These are phyloP conservation scores for Amazona finschi DNA, from an alignment of 2,797 vertebrate genomes.

Conservation along the genomic window DNA sequence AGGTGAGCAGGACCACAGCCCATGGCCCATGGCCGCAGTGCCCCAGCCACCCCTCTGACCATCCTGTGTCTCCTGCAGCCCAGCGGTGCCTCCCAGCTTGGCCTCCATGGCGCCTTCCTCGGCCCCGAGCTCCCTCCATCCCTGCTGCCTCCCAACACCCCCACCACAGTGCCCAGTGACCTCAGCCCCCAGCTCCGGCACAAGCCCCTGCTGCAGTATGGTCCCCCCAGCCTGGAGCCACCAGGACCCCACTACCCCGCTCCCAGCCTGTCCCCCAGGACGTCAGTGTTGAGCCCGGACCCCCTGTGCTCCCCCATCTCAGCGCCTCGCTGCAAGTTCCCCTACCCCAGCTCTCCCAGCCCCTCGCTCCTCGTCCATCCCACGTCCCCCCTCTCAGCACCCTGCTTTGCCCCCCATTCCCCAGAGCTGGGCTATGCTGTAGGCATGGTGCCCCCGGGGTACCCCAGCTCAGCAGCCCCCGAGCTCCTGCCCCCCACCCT, in stretches of 20 bases:
- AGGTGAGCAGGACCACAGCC: slow-evolving; percentile 57
- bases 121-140: slow-evolving; percentile 52
- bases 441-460: slow-evolving; percentile 39
- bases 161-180: background rate
- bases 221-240: slow-evolving; percentile 57
- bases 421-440: slow-evolving; percentile 26
- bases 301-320: slow-evolving; percentile 69
- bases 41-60: background rate
- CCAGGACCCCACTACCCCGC: slow-evolving; percentile 54
- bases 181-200: slow-evolving; percentile 70
- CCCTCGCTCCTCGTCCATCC: slow-evolving; percentile 75
- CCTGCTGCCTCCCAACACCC: background rate
- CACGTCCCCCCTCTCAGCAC: slow-evolving; percentile 59
- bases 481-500: slow-evolving; percentile 27
- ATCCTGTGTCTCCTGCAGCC: slow-evolving; percentile 46
- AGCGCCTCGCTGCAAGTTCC: slow-evolving; percentile 73
- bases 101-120: slow-evolving; percentile 46
- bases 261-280: slow-evolving; percentile 13
- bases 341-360: slow-evolving; percentile 62
- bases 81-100: slow-evolving; percentile 36
- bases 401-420: slow-evolving; percentile 1
- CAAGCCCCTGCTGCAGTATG: slow-evolving; percentile 75
- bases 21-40: accelerated
- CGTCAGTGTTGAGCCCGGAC: slow-evolving; percentile 50
- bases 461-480: background rate